Conservation (phyloP, 2,888 invertebrate genomes). For the Tholera decimalis region DNA sequence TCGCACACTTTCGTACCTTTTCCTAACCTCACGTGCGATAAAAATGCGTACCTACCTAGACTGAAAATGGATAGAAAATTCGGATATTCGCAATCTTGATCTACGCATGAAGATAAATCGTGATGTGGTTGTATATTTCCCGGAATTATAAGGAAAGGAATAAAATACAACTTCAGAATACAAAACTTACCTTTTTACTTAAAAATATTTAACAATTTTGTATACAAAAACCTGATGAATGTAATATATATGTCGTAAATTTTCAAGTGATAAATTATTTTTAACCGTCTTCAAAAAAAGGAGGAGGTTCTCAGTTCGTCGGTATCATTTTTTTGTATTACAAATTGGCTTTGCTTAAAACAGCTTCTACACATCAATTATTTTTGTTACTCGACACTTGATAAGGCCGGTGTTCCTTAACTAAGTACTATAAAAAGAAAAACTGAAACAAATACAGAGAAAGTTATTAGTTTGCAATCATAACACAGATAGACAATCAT, state of each 20-base stretch:
- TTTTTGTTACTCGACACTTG: no score
- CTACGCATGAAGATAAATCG: conserved; percentile 63
- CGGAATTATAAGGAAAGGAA: conserved; percentile 53
- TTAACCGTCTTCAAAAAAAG: no score
- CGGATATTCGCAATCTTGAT: conserved; percentile 49
- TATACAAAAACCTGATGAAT: neutral
- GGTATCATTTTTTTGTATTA: no score
- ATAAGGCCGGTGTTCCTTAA: no score
- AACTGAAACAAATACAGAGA: no score
- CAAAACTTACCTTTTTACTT: conserved; percentile 34
- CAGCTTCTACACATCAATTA: no score
- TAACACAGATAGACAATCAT: no score
- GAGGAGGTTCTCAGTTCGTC: no score
- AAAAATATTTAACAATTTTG: conserved; percentile 2
- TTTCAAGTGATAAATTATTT: no score
- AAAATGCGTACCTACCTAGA: conserved; percentile 61
- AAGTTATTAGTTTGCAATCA: no score
- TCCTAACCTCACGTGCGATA: conserved; percentile 59
- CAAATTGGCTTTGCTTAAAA: no score
- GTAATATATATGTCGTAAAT: neutral
- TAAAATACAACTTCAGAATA: conserved; percentile 54
- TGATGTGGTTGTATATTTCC: conserved; percentile 65
- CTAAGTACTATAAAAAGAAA: no score
- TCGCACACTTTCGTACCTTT: conserved; percentile 31
- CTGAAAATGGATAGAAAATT: conserved; percentile 45